These are phyloP conservation scores for Scomber colias DNA, from an alignment of 2,113 vertebrate genomes.

Conservation along the genomic window DNA sequence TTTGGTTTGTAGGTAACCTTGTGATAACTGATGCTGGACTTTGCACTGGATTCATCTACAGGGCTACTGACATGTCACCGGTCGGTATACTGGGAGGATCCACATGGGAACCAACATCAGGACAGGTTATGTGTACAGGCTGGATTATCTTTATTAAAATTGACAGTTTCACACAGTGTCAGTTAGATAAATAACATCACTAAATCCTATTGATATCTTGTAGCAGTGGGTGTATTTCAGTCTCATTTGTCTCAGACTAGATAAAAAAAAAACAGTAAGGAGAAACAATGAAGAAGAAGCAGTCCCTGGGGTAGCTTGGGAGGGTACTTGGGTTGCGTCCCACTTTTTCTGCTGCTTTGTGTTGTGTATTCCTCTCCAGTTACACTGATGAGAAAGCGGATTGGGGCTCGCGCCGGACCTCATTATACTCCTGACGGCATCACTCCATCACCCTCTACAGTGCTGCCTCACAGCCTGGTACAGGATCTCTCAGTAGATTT, in stretches of 20 bases:
- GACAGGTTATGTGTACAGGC: constrained; percentile 76
- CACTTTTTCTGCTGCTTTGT: constrained; percentile 80
- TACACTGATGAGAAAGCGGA: constrained; percentile 60
- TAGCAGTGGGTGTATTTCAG: constrained; percentile 7
- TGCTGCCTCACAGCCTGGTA: constrained; percentile 50
- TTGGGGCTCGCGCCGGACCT: constrained; percentile 34
- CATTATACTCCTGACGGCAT: constrained; percentile 28
- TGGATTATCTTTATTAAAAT: constrained; percentile 21
- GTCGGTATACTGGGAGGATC: constrained; percentile 41
- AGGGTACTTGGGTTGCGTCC: constrained; percentile 58
- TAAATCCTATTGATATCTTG: neutral
- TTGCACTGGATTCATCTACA: constrained; percentile 26
- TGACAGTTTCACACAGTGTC: neutral
- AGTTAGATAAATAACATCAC: neutral
- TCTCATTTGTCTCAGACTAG: neutral
- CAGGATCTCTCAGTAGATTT: constrained; percentile 29
- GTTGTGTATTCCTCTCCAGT: constrained; percentile 76
- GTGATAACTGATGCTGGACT: neutral
- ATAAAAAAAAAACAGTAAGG: constrained; percentile 11
- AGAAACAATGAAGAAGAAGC: neutral
- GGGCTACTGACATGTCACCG: constrained; percentile 22
- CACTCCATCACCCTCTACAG: constrained; percentile 24
- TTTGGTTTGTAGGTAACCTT: constrained; percentile 44
- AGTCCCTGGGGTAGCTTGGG: constrained; percentile 20
- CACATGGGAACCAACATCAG: constrained; percentile 18